phyloP scores from a whole-genome alignment of 2,888 invertebrate species.

The Augochlorella aurata region DNA sequence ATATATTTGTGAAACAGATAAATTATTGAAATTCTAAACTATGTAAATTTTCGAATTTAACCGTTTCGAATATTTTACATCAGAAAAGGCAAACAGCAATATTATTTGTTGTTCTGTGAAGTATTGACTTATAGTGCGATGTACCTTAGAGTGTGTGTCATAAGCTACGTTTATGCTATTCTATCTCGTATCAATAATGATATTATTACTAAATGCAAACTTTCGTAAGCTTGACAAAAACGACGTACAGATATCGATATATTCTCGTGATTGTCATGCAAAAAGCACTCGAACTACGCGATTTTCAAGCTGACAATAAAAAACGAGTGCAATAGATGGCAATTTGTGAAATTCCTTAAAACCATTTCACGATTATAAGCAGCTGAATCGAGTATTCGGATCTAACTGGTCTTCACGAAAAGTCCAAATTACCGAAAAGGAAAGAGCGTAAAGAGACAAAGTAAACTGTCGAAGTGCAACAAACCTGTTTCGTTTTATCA shows the following conservation, averaged over 20 bases:
- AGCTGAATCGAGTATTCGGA: slow-evolving; percentile 15
- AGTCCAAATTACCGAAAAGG: slow-evolving; percentile 38
- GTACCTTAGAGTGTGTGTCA: neutral
- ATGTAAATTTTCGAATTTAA: neutral
- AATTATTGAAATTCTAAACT: neutral
- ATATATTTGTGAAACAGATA: neutral
- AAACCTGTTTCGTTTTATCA: slow-evolving; percentile 68
- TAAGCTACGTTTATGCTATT: neutral
- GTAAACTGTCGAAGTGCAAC: slow-evolving; percentile 16
- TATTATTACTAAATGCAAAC: slow-evolving; percentile 16
- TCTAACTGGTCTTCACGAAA: slow-evolving; percentile 42
- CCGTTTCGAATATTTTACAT: neutral
- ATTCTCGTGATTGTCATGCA: neutral
- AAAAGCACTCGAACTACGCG: neutral
- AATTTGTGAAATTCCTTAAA: slow-evolving; percentile 6
- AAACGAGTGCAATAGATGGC: neutral
- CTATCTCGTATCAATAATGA: neutral
- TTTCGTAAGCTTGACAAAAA: neutral
- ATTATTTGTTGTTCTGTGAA: neutral
- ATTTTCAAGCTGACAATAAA: neutral
- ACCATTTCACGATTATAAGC: slow-evolving; percentile 29
- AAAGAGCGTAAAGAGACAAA: neutral
- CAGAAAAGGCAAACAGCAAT: neutral
- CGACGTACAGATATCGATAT: neutral
- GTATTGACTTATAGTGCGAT: neutral